Conservation (phyloP, 1,140 invertebrate species). For the Zaprionus gabonicus region DNA sequence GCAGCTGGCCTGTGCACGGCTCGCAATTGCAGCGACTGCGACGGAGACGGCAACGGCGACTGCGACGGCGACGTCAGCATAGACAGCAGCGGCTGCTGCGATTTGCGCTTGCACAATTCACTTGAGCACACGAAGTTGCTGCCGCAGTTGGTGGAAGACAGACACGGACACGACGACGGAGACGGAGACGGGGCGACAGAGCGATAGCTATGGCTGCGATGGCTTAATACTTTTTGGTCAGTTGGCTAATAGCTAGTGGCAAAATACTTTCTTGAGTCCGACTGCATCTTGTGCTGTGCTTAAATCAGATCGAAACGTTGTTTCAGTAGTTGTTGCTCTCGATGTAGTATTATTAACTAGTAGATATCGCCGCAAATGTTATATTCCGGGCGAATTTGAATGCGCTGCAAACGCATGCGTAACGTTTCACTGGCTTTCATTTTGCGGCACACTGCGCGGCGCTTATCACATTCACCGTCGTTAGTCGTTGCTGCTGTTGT, state of each 20-base stretch:
- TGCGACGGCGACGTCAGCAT: conserved; percentile 7
- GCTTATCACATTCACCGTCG: conserved; percentile 36
- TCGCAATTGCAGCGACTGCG: conserved; percentile 48
- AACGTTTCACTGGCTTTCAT: conserved; percentile 75
- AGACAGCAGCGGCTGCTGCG: conserved; percentile 31
- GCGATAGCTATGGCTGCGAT: conserved; percentile 9
- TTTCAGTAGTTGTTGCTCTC: conserved; percentile 10
- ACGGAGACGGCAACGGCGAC: neutral
- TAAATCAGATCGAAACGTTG: neutral
- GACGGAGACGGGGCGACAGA: conserved; percentile 4
- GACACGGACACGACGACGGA: neutral
- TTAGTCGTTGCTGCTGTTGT: conserved; percentile 18
- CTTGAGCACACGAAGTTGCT: conserved; percentile 29
- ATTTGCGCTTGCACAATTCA: conserved; percentile 70
- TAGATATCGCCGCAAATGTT: conserved; percentile 35
- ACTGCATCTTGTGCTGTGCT: conserved; percentile 39
- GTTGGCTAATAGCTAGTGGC: conserved; percentile 67
- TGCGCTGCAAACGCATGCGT: conserved; percentile 69
- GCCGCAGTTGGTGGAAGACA: neutral
- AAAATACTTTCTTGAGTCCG: conserved; percentile 55
- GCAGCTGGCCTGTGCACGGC: conserved; percentile 56
- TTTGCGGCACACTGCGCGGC: conserved; percentile 47
- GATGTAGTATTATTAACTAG: neutral
- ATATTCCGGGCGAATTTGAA: conserved; percentile 40
- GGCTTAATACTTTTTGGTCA: conserved; percentile 64